Evolutionary conservation across 2,888 invertebrate genomes (phyloP).

Genomic region (Perithous albicinctus): DNA sequence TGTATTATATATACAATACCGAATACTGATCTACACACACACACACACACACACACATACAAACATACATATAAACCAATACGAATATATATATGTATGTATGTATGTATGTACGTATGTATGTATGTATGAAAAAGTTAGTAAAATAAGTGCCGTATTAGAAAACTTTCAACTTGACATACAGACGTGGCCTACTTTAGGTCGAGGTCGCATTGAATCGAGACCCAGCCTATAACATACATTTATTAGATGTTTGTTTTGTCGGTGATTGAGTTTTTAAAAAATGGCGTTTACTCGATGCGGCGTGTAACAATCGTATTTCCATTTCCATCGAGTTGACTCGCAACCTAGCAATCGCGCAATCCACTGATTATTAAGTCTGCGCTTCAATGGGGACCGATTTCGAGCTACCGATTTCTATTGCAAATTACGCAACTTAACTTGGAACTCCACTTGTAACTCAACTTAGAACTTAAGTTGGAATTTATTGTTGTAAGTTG

Average conservation of each 20-base stretch:
- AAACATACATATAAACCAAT: conserved; percentile 46
- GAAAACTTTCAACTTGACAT: conserved; percentile 54
- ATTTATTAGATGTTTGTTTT: conserved; percentile 47
- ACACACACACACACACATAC: background rate
- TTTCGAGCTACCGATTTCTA: conserved; percentile 9
- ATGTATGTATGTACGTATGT: conserved; percentile 11
- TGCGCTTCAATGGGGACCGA: conserved; percentile 13
- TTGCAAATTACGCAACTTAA: too few relatives aligned
- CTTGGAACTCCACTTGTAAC: too few relatives aligned
- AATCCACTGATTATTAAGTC: conserved; percentile 2
- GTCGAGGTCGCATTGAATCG: conserved; percentile 43
- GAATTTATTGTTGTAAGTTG: too few relatives aligned
- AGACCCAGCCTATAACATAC: conserved; percentile 40
- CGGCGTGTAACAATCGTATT: conserved; percentile 10
- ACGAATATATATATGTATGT: conserved; percentile 55
- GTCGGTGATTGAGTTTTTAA: conserved; percentile 43
- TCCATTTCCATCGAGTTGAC: conserved; percentile 5
- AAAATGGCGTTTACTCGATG: background rate
- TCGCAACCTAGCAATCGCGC: background rate
- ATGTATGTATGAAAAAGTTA: conserved; percentile 56
- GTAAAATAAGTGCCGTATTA: conserved; percentile 61
- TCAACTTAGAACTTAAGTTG: too few relatives aligned
- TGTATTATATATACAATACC: conserved; percentile 73
- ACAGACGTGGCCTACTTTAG: conserved; percentile 50
- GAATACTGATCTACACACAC: conserved; percentile 21